A percentile compares a stretch with the other conserved stretches of the same genome.
Conservation (phyloP, 2,797 vertebrate genomes). For the Phylloscopus collybita region DNA sequence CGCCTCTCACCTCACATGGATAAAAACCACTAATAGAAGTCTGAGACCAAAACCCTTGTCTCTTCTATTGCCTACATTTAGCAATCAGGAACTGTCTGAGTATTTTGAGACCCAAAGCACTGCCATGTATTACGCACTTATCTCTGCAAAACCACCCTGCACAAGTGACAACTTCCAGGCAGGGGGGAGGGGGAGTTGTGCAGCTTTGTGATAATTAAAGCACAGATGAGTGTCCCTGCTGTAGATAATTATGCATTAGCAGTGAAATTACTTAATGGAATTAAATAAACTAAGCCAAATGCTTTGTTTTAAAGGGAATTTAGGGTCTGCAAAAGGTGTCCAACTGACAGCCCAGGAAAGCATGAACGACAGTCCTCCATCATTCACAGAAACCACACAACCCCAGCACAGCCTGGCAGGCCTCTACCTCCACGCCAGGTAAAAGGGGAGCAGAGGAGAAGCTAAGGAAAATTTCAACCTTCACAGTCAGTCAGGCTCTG, state of each 20-base stretch:
- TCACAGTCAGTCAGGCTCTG: neutral
- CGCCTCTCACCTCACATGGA: neutral
- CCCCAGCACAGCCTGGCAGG: neutral
- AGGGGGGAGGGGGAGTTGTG: neutral
- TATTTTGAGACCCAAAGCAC: conserved; percentile 49
- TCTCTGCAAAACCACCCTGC: conserved; percentile 62
- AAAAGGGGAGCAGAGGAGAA: neutral
- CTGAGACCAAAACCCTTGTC: conserved; percentile 12
- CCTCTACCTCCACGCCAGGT: neutral
- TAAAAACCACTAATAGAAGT: conserved; percentile 51
- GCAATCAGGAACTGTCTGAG: conserved; percentile 41
- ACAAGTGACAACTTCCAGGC: conserved; percentile 63
- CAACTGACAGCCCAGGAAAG: conserved; percentile 16
- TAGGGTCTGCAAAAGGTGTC: conserved; percentile 30
- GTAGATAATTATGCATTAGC: conserved; percentile 64
- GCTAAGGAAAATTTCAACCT: neutral
- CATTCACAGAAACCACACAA: neutral
- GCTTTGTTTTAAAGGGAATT: conserved; percentile 59
- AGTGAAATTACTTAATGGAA: conserved; percentile 61
- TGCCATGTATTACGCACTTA: conserved; percentile 57
- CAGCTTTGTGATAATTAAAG: conserved; percentile 61
- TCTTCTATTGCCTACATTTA: conserved; percentile 17
- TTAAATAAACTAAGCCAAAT: conserved; percentile 60
- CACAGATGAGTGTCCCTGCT: conserved; percentile 48
- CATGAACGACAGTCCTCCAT: neutral